A percentile compares a stretch with the other conserved stretches of the same genome.
phyloP scores from a whole-genome alignment of 2,888 invertebrate species.

The Baronia brevicornis region DNA sequence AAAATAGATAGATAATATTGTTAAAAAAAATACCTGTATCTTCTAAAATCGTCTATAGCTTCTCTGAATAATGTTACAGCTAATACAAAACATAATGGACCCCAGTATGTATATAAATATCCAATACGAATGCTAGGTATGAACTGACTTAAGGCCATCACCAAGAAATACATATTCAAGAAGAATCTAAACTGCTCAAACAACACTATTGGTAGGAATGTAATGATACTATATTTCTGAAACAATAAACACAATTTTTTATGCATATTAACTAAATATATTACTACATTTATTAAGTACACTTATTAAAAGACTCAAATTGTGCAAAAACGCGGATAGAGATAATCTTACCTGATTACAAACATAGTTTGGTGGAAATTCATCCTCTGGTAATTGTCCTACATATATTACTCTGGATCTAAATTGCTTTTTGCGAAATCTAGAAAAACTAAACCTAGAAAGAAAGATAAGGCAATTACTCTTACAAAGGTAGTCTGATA shows the following conservation, averaged over 20 bases:
- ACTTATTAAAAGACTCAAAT: too few relatives aligned
- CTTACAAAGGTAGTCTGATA: too few relatives aligned
- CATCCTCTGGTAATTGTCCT: slow-evolving; percentile 85
- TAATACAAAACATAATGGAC: slow-evolving; percentile 97
- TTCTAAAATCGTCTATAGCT: slow-evolving; percentile 95
- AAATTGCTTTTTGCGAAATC: slow-evolving; percentile 85
- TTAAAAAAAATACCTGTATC: slow-evolving; percentile 75
- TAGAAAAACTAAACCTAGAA: slow-evolving; percentile 84
- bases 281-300: too few relatives aligned
- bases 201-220: slow-evolving; percentile 92
- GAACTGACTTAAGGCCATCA: slow-evolving; percentile 99
- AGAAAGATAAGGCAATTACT: too few relatives aligned
- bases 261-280: too few relatives aligned
- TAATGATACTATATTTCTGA: slow-evolving; percentile 96
- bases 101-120: slow-evolving; percentile 99
- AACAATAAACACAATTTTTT: slow-evolving; percentile 30
- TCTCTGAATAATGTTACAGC: slow-evolving; percentile 97
- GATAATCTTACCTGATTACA: slow-evolving; percentile 84
- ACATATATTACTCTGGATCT: slow-evolving; percentile 85
- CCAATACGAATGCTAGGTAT: slow-evolving; percentile 97
- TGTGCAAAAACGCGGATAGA: too few relatives aligned
- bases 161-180: slow-evolving; percentile 96
- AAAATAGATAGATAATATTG: not conserved
- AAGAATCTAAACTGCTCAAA: slow-evolving; percentile 99
- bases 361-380: slow-evolving; percentile 96